phyloP scores from a whole-genome alignment of 2,113 vertebrate species.

The Campylorhamphus procurvoides region DNA sequence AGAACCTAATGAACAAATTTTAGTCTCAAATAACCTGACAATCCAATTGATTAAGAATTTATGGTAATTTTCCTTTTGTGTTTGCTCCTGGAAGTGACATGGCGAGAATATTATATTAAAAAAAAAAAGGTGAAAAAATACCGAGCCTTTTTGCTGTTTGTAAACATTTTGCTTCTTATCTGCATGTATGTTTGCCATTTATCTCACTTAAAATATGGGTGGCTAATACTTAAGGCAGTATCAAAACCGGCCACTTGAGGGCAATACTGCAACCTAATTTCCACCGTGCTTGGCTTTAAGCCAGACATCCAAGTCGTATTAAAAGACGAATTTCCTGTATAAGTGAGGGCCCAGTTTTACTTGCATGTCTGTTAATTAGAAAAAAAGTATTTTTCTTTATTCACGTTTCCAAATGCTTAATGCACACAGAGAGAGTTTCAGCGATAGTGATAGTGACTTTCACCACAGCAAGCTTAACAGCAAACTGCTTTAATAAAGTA shows the following conservation, averaged over 20 bases:
- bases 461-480: neutral
- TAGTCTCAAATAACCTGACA: neutral
- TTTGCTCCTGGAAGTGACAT: neutral
- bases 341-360: neutral
- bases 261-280: constrained; percentile 55
- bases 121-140: neutral
- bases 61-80: neutral
- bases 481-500: neutral
- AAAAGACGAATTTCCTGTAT: neutral
- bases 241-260: constrained; percentile 55
- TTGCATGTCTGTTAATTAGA: neutral
- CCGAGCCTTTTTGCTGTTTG: neutral
- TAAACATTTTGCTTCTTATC: neutral
- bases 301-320: neutral
- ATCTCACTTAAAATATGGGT: neutral
- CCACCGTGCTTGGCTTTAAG: neutral
- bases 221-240: neutral
- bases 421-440: neutral
- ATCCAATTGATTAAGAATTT: neutral
- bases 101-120: neutral
- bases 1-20: neutral
- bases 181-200: neutral
- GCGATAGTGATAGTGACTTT: neutral
- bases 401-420: neutral
- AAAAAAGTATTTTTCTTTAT: neutral